phyloP scores from a whole-genome alignment of 2,888 invertebrate genomes.

The Nematopogon swammerdamellus region DNA sequence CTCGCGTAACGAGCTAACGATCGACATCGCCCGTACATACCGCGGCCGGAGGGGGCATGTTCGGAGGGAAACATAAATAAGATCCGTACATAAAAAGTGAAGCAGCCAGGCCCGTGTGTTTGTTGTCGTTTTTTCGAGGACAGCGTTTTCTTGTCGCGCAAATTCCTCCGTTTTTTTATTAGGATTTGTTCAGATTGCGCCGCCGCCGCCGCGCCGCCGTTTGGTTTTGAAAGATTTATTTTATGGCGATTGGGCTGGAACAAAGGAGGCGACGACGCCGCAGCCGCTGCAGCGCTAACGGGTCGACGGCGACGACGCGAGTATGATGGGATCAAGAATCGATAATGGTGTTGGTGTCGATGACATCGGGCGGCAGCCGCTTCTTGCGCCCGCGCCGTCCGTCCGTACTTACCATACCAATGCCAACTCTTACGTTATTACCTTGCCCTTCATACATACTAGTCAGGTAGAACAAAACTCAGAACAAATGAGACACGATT shows the following conservation, averaged over 20 bases:
- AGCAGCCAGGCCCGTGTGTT: not conserved
- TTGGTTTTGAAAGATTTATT: not conserved
- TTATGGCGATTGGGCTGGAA: not conserved
- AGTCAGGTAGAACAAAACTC: too few species aligned
- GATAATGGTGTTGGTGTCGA: not conserved
- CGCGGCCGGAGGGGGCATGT: not conserved
- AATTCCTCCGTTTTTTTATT: not conserved
- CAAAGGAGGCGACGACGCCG: not conserved
- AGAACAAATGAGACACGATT: too few species aligned
- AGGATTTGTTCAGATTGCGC: not conserved
- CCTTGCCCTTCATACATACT: too few species aligned
- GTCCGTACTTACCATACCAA: too few species aligned
- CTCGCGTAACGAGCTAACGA: not conserved
- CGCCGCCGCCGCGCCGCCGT: too few species aligned
- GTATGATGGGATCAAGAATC: not conserved
- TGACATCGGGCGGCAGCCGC: not conserved
- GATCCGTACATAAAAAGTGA: not conserved
- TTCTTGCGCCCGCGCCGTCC: too few species aligned
- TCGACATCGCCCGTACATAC: not conserved
- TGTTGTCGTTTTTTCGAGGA: not conserved
- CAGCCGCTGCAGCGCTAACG: too few species aligned
- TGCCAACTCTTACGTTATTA: too few species aligned
- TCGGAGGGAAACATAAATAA: not conserved
- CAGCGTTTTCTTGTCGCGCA: not conserved
- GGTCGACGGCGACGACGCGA: too few species aligned